A percentile compares a stretch with the other conserved stretches of the same genome.
Evolutionary conservation across 2,113 vertebrate genomes (phyloP).

Genomic region (Myotis davidii): DNA sequence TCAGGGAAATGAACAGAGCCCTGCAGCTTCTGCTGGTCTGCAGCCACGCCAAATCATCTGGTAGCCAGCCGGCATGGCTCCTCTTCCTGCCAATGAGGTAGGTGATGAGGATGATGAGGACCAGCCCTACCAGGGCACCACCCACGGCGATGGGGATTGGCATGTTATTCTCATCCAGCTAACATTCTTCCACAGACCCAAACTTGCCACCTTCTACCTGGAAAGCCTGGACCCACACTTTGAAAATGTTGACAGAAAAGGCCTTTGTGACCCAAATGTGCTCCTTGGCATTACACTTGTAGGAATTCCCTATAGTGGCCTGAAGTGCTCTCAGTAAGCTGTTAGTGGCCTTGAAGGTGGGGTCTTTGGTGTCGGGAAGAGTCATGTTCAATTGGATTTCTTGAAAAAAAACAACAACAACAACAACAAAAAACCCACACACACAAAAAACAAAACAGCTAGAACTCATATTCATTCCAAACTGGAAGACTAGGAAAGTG

Average conservation of each 20-base stretch:
- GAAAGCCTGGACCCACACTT: constrained; percentile 94
- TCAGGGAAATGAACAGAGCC: constrained; percentile 70
- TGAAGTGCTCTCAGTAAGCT: constrained; percentile 88
- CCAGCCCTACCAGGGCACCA: constrained; percentile 94
- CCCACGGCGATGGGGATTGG: constrained; percentile 97
- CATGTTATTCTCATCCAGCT: constrained; percentile 94
- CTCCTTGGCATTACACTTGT: constrained; percentile 91
- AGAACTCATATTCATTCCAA: constrained; percentile 84
- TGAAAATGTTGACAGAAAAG: constrained; percentile 90
- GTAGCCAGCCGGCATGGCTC: constrained; percentile 98
- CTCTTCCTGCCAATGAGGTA: constrained; percentile 97
- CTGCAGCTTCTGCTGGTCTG: constrained; percentile 82
- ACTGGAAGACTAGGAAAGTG: constrained; percentile 81
- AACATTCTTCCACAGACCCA: constrained; percentile 93
- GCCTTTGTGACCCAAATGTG: constrained; percentile 82
- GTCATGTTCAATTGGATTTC: constrained; percentile 75
- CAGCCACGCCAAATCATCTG: constrained; percentile 93
- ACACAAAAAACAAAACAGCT: constrained; percentile 79
- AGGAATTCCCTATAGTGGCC: constrained; percentile 91
- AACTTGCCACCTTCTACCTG: constrained; percentile 88
- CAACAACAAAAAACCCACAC: constrained; percentile 52
- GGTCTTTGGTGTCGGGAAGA: constrained; percentile 81
- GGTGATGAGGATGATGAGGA: constrained; percentile 95
- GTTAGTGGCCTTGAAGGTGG: constrained; percentile 79
- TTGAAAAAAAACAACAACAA: not conserved